Conservation (phyloP, 2,113 vertebrate genomes). For the Bufo gargarizans region DNA sequence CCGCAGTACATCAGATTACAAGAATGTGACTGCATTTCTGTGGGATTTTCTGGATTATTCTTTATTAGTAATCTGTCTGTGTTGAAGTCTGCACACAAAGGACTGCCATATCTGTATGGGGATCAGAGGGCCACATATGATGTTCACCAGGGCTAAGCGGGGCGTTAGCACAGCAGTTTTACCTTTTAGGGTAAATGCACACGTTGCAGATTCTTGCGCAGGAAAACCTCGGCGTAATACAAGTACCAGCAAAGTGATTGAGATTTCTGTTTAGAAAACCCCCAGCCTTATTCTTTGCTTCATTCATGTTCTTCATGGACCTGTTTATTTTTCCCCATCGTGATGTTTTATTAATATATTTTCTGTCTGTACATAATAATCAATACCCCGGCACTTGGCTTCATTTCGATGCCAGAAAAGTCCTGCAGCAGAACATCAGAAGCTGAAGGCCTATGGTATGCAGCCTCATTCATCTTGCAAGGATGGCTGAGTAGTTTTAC, state of each 20-base stretch:
- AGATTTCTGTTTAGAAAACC: too few relatives aligned
- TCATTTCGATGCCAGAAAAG: neutral
- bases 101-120: too few relatives aligned
- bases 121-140: too few relatives aligned
- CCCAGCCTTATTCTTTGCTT: too few relatives aligned
- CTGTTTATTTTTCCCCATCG: neutral
- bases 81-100: too few relatives aligned
- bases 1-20: neutral
- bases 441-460: neutral
- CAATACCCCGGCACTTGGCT: neutral
- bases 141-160: too few relatives aligned
- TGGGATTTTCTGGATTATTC: neutral
- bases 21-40: neutral
- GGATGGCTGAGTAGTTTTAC: neutral
- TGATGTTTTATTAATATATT: neutral
- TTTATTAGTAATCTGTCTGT: too few relatives aligned
- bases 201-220: too few relatives aligned
- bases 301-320: too few relatives aligned
- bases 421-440: neutral
- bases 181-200: too few relatives aligned
- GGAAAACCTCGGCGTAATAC: too few relatives aligned
- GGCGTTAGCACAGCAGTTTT: neutral
- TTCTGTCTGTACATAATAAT: neutral
- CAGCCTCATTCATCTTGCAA: slow-evolving; percentile 13
- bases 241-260: too few relatives aligned